Percentiles rank a stretch among this genome's conserved stretches.
These are phyloP conservation scores for Phodopus roborovskii DNA, from an alignment of 2,113 vertebrate species.

Conservation along the genomic window DNA sequence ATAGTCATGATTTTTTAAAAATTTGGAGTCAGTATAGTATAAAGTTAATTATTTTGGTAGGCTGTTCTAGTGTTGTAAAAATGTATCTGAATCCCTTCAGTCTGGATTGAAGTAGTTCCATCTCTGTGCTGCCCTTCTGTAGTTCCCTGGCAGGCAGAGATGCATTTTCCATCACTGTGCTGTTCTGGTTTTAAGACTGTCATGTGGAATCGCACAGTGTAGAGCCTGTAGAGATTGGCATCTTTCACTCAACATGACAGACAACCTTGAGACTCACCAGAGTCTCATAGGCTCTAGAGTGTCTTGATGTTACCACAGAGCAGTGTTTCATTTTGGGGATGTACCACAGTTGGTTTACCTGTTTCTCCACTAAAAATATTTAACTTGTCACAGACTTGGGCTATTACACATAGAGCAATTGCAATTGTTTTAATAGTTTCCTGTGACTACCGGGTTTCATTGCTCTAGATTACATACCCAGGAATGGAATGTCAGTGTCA, in stretches of 20 bases:
- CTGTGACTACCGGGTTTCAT: not conserved
- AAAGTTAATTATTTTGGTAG: not conserved
- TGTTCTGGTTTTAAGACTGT: not conserved
- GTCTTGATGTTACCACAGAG: not conserved
- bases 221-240: not conserved
- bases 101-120: not conserved
- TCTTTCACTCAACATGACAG: not conserved
- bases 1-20: not conserved
- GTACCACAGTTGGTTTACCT: not conserved
- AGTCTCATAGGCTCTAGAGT: not conserved
- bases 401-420: constrained; percentile 11
- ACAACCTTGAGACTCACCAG: not conserved
- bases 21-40: not conserved
- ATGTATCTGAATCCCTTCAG: not conserved
- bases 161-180: not conserved
- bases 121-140: not conserved
- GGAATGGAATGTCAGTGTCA: not conserved
- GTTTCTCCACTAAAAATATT: not conserved
- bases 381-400: not conserved
- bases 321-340: not conserved
- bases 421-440: not conserved
- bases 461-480: constrained; percentile 13
- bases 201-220: not conserved
- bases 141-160: not conserved
- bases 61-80: constrained; percentile 13